Conservation (phyloP, 2,888 invertebrate genomes). For the Metellina segmentata region DNA sequence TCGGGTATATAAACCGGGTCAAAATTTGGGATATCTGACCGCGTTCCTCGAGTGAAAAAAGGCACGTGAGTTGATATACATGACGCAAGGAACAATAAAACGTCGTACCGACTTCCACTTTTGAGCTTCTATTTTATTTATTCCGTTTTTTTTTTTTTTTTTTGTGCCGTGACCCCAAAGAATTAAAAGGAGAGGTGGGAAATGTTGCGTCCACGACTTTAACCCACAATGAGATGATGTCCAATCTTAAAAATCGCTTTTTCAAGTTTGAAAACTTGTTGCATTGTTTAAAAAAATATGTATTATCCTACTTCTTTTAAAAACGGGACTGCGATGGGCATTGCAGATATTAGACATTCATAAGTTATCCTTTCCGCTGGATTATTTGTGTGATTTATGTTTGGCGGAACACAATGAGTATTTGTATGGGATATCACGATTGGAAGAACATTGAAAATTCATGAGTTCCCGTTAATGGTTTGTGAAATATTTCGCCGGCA, state of each 20-base stretch:
- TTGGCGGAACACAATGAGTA: not conserved
- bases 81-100: constrained; percentile 49
- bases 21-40: constrained; percentile 45
- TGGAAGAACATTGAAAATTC: constrained; percentile 5
- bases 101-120: not conserved
- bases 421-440: not conserved
- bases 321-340: not conserved
- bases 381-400: constrained; percentile 21
- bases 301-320: not conserved
- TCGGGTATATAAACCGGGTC: constrained; percentile 44
- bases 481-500: not conserved
- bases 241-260: constrained; percentile 16
- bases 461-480: not conserved
- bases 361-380: not conserved
- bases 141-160: not conserved
- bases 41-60: not conserved
- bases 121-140: constrained; percentile 4
- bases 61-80: not conserved
- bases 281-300: constrained; percentile 36
- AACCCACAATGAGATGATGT: constrained; percentile 59
- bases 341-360: constrained; percentile 9
- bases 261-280: constrained; percentile 6
- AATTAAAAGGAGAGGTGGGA: constrained; percentile 1
- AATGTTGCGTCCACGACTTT: constrained; percentile 60
- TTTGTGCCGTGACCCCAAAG: constrained; percentile 48